Evolutionary conservation across 2,888 invertebrate species (phyloP), one percentile per base, ranked within the genome.

Genomic region (Rhagophthalmus giganteus): DNA sequence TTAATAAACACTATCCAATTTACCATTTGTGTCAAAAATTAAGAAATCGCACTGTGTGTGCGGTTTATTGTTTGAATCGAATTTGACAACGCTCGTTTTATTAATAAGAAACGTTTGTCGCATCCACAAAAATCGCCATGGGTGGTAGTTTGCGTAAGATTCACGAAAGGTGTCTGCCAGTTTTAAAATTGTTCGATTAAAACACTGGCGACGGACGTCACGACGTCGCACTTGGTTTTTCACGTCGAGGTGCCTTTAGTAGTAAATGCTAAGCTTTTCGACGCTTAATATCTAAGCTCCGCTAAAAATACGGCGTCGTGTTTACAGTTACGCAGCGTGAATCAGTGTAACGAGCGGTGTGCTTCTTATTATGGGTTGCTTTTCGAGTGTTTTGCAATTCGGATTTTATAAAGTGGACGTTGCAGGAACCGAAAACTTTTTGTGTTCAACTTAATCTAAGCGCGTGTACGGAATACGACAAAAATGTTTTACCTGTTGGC

Each of bases 301-400:
- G 50, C 62, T 54, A 57, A 59, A 50, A 54, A 59, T 62, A 60
- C 55, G 40, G n/a, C n/a, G n/a, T n/a, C 42, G 40, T 62, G 62
- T 62, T 62, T 62, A 62, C 60, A 55, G 59, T 55, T 49, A 51
- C 42, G 45, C 34, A 46, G 27, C 37, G 28, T 35, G 46, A 40
- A 41, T 41, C 42, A 47, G 44, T 55, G 34, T 33, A 40, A 39
- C 5, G 16, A 38, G 14, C n/a, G 12, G 39, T 26, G 32, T 38
- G 38, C 12, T 20, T 20, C 16, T 20, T 35, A 35, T 24, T 35
- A 20, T 5, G 14, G 34, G 16, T 35, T 35, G 25, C 35, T 12
- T 10, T 35, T 30, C 20, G 16, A 34, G 20, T 2, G 20, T n/a
- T 15, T 34, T 34, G 13, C 12, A 33, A 33, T 33, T 9, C n/a